Conservation (phyloP, 1,140 invertebrate genomes). For the Drosophila orena region DNA sequence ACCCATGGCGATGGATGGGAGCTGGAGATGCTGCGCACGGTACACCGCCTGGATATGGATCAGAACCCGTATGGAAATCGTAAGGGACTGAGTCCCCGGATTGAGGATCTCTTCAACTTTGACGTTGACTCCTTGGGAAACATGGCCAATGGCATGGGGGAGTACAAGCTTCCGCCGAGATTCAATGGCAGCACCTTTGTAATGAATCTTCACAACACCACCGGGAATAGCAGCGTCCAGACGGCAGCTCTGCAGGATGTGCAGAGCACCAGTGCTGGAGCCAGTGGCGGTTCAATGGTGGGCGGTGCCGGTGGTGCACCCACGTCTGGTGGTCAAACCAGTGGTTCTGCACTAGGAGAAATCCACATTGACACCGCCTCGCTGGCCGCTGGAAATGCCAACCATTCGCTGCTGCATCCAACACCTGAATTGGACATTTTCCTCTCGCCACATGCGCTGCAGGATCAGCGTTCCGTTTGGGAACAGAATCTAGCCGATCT, state of each 20-base stretch:
- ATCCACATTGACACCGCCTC: slow-evolving; percentile 53
- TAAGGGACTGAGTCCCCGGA: slow-evolving; percentile 88
- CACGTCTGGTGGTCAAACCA: slow-evolving; percentile 14
- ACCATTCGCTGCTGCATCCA: slow-evolving; percentile 30
- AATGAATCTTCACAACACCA: slow-evolving; percentile 85
- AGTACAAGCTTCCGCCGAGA: slow-evolving; percentile 70
- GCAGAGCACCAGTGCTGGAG: slow-evolving; percentile 44
- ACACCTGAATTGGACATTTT: slow-evolving; percentile 68
- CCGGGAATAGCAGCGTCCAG: slow-evolving; percentile 74
- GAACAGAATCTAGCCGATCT: slow-evolving; percentile 83
- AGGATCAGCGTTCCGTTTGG: slow-evolving; percentile 77
- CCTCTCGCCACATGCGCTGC: slow-evolving; percentile 67
- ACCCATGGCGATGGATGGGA: slow-evolving; percentile 86
- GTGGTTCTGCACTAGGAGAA: slow-evolving; percentile 38
- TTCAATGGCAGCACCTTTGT: slow-evolving; percentile 87
- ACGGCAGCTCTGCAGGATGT: slow-evolving; percentile 76
- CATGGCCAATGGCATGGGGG: slow-evolving; percentile 21
- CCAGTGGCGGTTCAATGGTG: slow-evolving; percentile 15
- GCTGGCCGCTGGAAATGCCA: slow-evolving; percentile 33
- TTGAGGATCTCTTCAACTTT: slow-evolving; percentile 87
- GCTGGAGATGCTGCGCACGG: slow-evolving; percentile 86
- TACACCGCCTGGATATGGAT: slow-evolving; percentile 85
- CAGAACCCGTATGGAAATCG: slow-evolving; percentile 89
- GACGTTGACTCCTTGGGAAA: slow-evolving; percentile 61
- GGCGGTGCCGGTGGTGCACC: slow-evolving; percentile 13